Percentiles rank a stretch among this genome's conserved stretches.
phyloP scores from a whole-genome alignment of 2,797 vertebrate species.

The Betta splendens region DNA sequence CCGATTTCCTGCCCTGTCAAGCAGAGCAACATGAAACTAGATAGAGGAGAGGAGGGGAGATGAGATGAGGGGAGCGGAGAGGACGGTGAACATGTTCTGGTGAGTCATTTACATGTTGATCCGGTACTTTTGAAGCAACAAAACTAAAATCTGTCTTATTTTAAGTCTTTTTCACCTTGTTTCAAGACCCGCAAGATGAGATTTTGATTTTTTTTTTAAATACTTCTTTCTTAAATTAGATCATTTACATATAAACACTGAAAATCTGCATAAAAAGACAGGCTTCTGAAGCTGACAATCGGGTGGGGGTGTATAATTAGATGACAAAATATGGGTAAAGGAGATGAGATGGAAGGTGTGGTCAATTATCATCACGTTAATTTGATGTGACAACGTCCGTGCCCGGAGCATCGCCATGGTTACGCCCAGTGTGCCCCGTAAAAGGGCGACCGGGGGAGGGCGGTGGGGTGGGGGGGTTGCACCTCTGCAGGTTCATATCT shows the following conservation, averaged over 20 bases:
- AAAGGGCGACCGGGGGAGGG: conserved; percentile 43
- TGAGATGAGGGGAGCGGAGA: too few relatives aligned
- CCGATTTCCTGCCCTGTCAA: conserved; percentile 77
- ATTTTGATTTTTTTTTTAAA: conserved; percentile 23
- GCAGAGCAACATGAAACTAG: conserved; percentile 58
- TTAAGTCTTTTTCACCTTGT: conserved; percentile 23
- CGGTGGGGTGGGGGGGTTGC: too few relatives aligned
- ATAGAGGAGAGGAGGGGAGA: conserved; percentile 32
- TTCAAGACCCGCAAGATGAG: conserved; percentile 15
- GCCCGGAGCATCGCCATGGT: conserved; percentile 59
- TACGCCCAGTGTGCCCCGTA: conserved; percentile 62
- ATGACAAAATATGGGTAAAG: conserved; percentile 4
- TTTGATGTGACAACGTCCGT: conserved; percentile 69
- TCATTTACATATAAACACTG: conserved; percentile 29
- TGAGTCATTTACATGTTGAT: conserved; percentile 57
- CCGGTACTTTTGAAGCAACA: conserved; percentile 34
- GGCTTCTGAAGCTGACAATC: conserved; percentile 11
- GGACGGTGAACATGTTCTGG: conserved; percentile 27
- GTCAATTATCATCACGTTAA: conserved; percentile 60
- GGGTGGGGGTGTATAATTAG: conserved; percentile 1
- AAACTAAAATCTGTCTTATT: conserved; percentile 13
- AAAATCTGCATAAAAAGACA: conserved; percentile 12
- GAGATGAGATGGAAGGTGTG: conserved; percentile 37
- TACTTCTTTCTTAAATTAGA: conserved; percentile 34
- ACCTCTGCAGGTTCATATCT: conserved; percentile 65